A percentile compares a stretch with the other conserved stretches of the same genome.
Evolutionary conservation across 2,797 vertebrate genomes (phyloP).

Genomic region (Chaetophractus vellerosus): DNA sequence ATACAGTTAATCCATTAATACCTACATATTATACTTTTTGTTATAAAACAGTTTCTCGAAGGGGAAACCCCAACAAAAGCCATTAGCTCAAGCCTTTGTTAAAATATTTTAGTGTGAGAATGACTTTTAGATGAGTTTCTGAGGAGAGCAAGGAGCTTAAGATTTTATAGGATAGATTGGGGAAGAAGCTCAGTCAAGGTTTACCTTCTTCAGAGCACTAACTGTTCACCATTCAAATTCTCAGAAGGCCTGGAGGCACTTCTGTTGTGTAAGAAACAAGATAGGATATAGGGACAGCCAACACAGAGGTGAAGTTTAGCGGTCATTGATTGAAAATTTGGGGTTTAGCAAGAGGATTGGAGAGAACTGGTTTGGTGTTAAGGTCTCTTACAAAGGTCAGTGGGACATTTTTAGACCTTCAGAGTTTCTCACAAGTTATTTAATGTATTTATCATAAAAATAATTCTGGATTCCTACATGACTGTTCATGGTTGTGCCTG

Average conservation of each 20-base stretch:
- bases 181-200: not conserved
- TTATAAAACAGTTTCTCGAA: not conserved
- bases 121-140: not conserved
- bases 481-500: not conserved
- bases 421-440: not conserved
- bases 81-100: not conserved
- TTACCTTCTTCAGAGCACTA: not conserved
- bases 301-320: not conserved
- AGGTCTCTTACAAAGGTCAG: not conserved
- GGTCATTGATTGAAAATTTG: no score
- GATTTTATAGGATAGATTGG: not conserved
- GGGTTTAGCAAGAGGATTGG: not conserved
- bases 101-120: not conserved
- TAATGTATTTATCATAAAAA: not conserved
- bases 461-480: not conserved
- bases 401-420: not conserved
- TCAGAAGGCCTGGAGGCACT: not conserved
- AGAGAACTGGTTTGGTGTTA: not conserved
- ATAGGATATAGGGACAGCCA: rapidly evolving
- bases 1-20: not conserved
- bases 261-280: not conserved
- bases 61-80: not conserved
- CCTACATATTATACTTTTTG: not conserved
- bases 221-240: rapidly evolving
- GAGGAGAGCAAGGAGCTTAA: not conserved